Conservation (phyloP, 37 sponge, comb jelly and placozoan species). For the Mnemiopsis leidyi region DNA sequence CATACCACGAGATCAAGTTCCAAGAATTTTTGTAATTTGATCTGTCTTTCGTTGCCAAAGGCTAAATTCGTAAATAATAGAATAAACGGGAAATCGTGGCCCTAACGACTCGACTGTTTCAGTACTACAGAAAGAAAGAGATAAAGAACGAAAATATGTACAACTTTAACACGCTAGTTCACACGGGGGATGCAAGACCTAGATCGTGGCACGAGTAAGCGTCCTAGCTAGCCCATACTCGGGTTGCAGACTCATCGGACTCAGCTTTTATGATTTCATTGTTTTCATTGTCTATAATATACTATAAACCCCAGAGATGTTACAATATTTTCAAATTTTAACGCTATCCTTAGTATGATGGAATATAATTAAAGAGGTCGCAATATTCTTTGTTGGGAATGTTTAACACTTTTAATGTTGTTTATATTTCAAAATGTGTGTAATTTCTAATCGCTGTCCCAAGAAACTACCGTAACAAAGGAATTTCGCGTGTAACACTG, state of each 20-base stretch:
- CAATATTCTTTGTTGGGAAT: neutral
- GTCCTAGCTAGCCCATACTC: too few relatives aligned
- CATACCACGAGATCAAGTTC: neutral
- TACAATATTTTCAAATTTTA: neutral
- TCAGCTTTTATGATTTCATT: neutral
- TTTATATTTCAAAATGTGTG: neutral
- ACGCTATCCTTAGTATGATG: neutral
- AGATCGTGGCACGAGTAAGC: conserved; percentile 53
- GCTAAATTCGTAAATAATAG: neutral
- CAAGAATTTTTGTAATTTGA: neutral
- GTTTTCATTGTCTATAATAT: neutral
- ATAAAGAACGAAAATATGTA: conserved; percentile 20
- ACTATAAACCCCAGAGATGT: neutral
- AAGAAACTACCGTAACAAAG: neutral
- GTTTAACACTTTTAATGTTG: neutral
- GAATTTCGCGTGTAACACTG: conserved; percentile 60
- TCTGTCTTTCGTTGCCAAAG: neutral
- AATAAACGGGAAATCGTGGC: neutral
- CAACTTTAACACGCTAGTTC: conserved; percentile 38
- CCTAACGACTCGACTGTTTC: neutral
- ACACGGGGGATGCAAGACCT: conserved; percentile 49
- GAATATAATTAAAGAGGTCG: neutral
- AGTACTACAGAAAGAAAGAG: conserved; percentile 62
- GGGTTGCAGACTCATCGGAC: neutral
- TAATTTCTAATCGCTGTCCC: neutral